Evolutionary conservation across 2,888 invertebrate genomes (phyloP), one percentile per base, ranked within the genome.

Genomic region (Capitulum mitella): DNA sequence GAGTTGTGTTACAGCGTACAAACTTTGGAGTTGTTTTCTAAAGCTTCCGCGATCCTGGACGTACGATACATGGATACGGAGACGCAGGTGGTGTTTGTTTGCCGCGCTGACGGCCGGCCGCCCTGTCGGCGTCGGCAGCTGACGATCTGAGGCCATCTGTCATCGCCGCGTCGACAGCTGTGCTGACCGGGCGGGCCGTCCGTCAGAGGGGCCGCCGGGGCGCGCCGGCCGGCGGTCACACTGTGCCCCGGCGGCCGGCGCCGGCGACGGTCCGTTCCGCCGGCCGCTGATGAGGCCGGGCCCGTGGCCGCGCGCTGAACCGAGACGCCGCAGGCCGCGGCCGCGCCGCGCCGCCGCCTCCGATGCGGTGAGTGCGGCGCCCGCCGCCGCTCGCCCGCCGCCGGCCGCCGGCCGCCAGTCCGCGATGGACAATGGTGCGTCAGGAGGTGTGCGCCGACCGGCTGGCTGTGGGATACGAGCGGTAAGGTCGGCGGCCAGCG

Each of bases 1-100:
- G 64, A 64, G 70, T 70, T 70, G 37, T 70, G 70, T 70, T 70
- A 40, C 37, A 70, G 70, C 70, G 70, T 70, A 70, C 70, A 70
- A 70, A 70, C 70, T 70, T 70, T 16, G 29, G 64, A 40, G 70
- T 70, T 58, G 70, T 70, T 70, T 37, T 40, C 26, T 34, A 32
- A 58, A n/a, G 12, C 54, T 26, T n/a, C n/a, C 29, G 58, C n/a
- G n/a, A n/a, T 12, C 58, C 58, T 29, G 58, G 5, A 26, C n/a
- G 58, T 58, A 58, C 29, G 5, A n/a, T 29, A 58, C 29, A 58
- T 8, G 29, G n/a, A 58, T n/a, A 0, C n/a, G 58, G 58, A 29
- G 58, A n/a, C 58, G 58, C 58, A n/a, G 6, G 26, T 26, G 16
- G 3, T 26, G 54, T 54, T 26, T 54, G 19, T 54, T 26, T 26